Percentiles rank a stretch among this genome's conserved stretches.
Conservation (phyloP, 2,113 vertebrate genomes). For the Phylloscopus trochiloides region DNA sequence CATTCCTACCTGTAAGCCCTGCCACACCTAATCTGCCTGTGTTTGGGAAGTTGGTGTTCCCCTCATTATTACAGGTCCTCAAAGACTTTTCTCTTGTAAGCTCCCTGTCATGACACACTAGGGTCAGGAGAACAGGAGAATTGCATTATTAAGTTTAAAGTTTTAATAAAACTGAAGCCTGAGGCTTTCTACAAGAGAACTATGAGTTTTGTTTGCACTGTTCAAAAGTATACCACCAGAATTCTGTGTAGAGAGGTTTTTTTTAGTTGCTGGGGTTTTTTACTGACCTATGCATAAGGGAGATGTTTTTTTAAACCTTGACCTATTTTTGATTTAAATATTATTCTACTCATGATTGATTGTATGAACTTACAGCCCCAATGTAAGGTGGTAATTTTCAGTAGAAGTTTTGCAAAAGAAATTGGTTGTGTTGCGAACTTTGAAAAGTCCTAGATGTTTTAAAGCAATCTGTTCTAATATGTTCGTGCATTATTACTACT, state of each 20-base stretch:
- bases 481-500: neutral
- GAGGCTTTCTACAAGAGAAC: neutral
- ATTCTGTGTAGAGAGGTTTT: neutral
- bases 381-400: neutral
- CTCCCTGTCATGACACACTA: neutral
- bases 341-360: neutral
- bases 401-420: neutral
- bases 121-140: neutral
- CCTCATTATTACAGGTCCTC: neutral
- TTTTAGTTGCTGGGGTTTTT: neutral
- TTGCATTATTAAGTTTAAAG: neutral
- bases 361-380: neutral
- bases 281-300: neutral
- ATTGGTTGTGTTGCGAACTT: neutral
- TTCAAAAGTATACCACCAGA: neutral
- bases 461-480: neutral
- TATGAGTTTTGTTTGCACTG: neutral
- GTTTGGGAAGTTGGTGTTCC: neutral
- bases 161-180: neutral
- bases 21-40: accelerated
- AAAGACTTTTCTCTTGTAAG: neutral
- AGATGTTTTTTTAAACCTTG: neutral
- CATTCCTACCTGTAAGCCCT: accelerated
- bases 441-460: neutral
- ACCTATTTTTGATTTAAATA: neutral